Conservation (phyloP, 2,113 vertebrate genomes). For the Penelope pileata region DNA sequence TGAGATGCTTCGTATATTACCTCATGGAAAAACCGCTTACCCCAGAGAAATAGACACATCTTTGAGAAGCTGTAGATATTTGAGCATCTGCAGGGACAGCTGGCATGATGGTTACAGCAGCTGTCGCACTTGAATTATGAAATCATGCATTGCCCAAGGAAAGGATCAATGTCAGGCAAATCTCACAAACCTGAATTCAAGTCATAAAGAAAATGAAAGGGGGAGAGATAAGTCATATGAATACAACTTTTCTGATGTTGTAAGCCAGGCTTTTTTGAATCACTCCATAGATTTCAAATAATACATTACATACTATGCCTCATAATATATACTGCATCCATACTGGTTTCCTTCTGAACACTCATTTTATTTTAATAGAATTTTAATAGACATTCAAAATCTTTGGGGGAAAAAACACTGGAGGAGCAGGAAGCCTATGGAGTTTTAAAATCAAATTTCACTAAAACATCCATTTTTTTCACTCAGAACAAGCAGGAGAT, state of each 20-base stretch:
- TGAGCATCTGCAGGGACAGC: constrained; percentile 54
- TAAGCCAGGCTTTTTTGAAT: not conserved
- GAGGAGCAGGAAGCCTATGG: not conserved
- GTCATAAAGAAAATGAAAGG: constrained; percentile 34
- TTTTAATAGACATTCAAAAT: not conserved
- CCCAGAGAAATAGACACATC: not conserved
- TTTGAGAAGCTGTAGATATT: constrained; percentile 28
- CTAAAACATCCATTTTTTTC: not conserved
- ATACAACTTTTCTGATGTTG: not conserved
- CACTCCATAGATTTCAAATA: not conserved
- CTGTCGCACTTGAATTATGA: constrained; percentile 53
- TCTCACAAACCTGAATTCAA: constrained; percentile 51
- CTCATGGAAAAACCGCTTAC: constrained; percentile 25
- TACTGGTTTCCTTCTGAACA: not conserved
- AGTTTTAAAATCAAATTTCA: constrained; percentile 1
- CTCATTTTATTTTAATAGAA: not conserved
- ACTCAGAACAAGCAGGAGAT: not conserved
- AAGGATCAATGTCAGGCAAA: constrained; percentile 63
- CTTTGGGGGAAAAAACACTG: not conserved
- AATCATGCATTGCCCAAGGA: constrained; percentile 49
- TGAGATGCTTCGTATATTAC: not conserved
- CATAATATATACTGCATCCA: not conserved
- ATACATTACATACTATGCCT: not conserved
- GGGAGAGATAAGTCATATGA: not conserved
- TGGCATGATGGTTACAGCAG: constrained; percentile 30